These are phyloP conservation scores for Anticlea derivata DNA, from an alignment of 2,888 invertebrate species.

Conservation along the genomic window DNA sequence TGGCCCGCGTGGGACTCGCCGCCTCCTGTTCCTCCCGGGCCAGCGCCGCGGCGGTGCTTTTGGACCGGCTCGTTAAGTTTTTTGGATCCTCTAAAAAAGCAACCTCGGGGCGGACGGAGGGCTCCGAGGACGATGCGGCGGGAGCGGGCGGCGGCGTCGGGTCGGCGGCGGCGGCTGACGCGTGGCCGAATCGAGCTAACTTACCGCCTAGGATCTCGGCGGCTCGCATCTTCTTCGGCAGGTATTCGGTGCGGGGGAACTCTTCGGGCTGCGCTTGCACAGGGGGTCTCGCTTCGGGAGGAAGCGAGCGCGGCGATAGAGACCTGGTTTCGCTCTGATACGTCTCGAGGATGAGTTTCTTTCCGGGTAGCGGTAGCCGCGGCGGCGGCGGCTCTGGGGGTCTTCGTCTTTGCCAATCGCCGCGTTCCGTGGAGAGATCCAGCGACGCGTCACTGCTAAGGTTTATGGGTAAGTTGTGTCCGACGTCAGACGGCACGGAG, in stretches of 20 bases:
- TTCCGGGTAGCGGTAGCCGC: slow-evolving; percentile 73
- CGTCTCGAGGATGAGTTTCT: slow-evolving; percentile 77
- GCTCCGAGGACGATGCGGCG: slow-evolving; percentile 40
- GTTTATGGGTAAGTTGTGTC: slow-evolving; percentile 77
- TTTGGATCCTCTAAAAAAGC: slow-evolving; percentile 83
- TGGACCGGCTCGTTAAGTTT: slow-evolving; percentile 83
- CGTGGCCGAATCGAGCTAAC: slow-evolving; percentile 58
- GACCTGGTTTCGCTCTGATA: slow-evolving; percentile 75
- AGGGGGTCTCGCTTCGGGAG: slow-evolving; percentile 39
- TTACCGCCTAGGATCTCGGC: slow-evolving; percentile 78
- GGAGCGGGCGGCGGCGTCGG: slow-evolving; percentile 42
- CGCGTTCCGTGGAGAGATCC: slow-evolving; percentile 70
- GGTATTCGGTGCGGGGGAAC: slow-evolving; percentile 67
- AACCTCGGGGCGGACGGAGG: slow-evolving; percentile 61
- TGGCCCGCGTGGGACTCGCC: slow-evolving; percentile 80
- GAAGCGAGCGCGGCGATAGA: slow-evolving; percentile 52
- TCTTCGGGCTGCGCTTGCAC: slow-evolving; percentile 44
- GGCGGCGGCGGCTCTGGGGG: slow-evolving; percentile 65
- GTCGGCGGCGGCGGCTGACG: slow-evolving; percentile 46
- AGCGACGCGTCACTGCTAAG: slow-evolving; percentile 76
- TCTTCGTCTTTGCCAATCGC: slow-evolving; percentile 68
- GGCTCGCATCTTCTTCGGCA: slow-evolving; percentile 81
- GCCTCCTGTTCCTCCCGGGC: slow-evolving; percentile 81
- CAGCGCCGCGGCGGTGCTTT: slow-evolving; percentile 83
- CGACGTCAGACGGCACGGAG: slow-evolving; percentile 55